Conservation (phyloP, 2,113 vertebrate genomes). For the Caloenas nicobarica region DNA sequence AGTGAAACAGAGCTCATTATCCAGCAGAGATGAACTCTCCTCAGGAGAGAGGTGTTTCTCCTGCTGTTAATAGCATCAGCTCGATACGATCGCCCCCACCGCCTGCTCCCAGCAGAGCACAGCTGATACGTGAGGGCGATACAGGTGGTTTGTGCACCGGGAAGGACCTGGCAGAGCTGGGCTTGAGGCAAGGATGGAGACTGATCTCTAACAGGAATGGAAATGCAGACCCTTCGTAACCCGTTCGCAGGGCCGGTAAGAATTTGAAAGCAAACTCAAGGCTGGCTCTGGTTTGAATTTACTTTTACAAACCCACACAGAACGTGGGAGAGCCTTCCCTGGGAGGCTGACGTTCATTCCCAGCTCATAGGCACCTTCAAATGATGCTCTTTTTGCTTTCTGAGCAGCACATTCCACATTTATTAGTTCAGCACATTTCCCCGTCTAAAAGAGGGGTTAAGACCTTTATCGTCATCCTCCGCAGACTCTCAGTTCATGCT, state of each 20-base stretch:
- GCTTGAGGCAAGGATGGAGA: background rate
- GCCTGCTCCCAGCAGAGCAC: background rate
- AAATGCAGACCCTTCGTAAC: background rate
- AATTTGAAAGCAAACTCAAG: background rate
- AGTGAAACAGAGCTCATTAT: conserved; percentile 41
- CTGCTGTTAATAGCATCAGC: background rate
- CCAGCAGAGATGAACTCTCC: conserved; percentile 28
- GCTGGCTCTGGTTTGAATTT: background rate
- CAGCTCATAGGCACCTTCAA: background rate
- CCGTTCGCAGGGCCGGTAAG: background rate
- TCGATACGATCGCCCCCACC: background rate
- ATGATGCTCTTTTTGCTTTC: background rate
- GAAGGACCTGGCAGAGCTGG: background rate
- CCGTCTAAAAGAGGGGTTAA: background rate
- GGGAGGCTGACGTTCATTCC: background rate
- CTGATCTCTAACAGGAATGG: background rate
- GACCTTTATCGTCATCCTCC: background rate
- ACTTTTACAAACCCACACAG: background rate
- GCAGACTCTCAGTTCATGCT: background rate
- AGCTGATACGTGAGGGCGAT: background rate
- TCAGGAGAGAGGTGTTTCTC: conserved; percentile 4
- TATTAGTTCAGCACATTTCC: background rate
- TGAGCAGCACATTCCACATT: background rate
- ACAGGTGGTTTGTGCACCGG: rapidly evolving
- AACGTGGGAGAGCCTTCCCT: background rate